These are phyloP conservation scores for Apantesis nais DNA, from an alignment of 2,888 invertebrate genomes.

Conservation along the genomic window DNA sequence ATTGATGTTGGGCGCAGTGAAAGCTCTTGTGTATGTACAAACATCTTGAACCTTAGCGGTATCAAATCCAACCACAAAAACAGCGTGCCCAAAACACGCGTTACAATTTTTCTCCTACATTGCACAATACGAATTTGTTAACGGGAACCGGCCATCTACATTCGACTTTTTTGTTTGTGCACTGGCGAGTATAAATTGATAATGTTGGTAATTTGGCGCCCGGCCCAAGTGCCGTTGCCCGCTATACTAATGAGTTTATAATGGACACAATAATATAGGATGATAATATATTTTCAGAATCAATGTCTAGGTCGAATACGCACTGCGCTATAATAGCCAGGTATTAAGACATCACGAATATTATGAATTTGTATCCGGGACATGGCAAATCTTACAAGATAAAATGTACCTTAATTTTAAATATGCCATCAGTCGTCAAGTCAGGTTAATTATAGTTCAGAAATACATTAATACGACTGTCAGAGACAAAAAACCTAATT, in stretches of 20 bases:
- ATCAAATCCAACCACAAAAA: conserved; percentile 76
- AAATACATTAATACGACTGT: not conserved
- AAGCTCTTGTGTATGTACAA: conserved; percentile 74
- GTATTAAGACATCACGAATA: conserved; percentile 40
- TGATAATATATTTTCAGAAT: conserved; percentile 82
- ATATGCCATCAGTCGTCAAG: conserved; percentile 3
- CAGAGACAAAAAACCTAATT: conserved; percentile 8
- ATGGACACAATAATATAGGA: conserved; percentile 80
- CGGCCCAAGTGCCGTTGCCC: conserved; percentile 81
- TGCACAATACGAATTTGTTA: conserved; percentile 85
- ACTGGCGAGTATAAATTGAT: conserved; percentile 82
- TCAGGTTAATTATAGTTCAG: conserved; percentile 4
- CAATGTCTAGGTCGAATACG: conserved; percentile 80
- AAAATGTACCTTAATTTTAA: conserved; percentile 5
- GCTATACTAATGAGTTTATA: conserved; percentile 85
- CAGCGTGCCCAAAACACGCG: conserved; percentile 73
- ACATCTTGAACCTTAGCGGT: conserved; percentile 73
- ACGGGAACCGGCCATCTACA: conserved; percentile 83
- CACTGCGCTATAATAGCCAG: conserved; percentile 42
- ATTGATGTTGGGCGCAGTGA: conserved; percentile 76
- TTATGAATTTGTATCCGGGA: conserved; percentile 31
- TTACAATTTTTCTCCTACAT: conserved; percentile 83
- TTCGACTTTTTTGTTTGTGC: conserved; percentile 84
- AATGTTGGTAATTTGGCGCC: conserved; percentile 85
- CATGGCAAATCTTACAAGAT: conserved; percentile 17